These are phyloP conservation scores for Hydractinia symbiolongicarpus DNA, from an alignment of 30 jellyfish, hydroid and myxozoan species.

Conservation along the genomic window DNA sequence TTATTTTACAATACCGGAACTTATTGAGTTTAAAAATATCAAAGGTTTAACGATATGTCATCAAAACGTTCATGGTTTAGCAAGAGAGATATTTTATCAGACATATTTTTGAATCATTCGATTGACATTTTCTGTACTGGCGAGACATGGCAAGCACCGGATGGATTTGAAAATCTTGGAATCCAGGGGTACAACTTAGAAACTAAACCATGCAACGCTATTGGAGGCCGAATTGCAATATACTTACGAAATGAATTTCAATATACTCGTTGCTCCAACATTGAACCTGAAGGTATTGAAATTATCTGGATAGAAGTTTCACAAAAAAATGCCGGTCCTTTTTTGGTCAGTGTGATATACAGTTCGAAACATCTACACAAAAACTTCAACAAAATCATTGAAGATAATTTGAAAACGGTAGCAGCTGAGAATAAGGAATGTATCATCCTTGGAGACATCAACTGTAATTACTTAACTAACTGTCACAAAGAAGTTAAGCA, in stretches of 20 bases:
- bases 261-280: not conserved
- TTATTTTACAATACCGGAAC: not conserved
- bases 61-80: not conserved
- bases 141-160: constrained; percentile 3
- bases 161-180: not conserved
- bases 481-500: not conserved
- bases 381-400: not conserved
- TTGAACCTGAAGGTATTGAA: too few relatives aligned
- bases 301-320: too few relatives aligned
- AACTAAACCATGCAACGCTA: not conserved
- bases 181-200: too few relatives aligned
- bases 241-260: not conserved
- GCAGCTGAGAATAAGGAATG: not conserved
- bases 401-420: not conserved
- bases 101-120: not conserved
- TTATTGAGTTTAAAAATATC: not conserved
- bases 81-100: not conserved
- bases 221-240: not conserved
- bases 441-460: not conserved
- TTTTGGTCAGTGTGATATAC: not conserved
- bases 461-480: not conserved
- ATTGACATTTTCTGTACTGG: not conserved
- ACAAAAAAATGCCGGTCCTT: too few relatives aligned
- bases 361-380: constrained; percentile 9
- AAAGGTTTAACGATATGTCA: constrained; percentile 1